phyloP scores from a whole-genome alignment of 1,140 invertebrate species.

The Elysia chlorotica region DNA sequence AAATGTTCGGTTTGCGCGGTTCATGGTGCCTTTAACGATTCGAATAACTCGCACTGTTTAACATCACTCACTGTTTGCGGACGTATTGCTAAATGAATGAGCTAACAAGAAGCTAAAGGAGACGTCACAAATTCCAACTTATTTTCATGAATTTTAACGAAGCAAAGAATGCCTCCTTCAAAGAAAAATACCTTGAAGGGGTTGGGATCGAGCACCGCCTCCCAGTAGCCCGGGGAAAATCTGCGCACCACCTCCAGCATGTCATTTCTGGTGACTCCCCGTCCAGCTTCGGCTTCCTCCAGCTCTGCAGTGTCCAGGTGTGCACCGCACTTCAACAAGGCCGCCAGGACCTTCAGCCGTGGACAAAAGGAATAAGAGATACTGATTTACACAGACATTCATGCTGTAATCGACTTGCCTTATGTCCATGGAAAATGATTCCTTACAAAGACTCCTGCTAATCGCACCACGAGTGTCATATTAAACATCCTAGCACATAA shows the following conservation, averaged over 20 bases:
- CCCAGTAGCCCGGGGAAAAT: slow-evolving; percentile 49
- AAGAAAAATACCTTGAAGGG: slow-evolving; percentile 31
- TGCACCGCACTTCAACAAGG: slow-evolving; percentile 13
- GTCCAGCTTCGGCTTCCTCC: not conserved
- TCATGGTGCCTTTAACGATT: no score
- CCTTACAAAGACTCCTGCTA: not conserved
- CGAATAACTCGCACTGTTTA: no score
- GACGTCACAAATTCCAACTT: not conserved
- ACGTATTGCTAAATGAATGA: no score
- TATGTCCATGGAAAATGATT: not conserved
- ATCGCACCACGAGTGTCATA: no score
- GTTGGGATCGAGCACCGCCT: slow-evolving; percentile 42
- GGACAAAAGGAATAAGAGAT: not conserved
- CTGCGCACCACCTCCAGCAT: slow-evolving; percentile 27
- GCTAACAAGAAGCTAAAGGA: not conserved
- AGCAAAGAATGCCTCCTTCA: not conserved
- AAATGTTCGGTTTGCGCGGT: no score
- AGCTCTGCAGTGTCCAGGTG: not conserved
- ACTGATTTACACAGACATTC: not conserved
- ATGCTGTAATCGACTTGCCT: not conserved
- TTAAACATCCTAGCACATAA: no score
- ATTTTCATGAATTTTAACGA: not conserved
- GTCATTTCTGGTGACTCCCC: slow-evolving; percentile 8
- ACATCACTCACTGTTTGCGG: no score
- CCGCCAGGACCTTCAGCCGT: slow-evolving; percentile 1